Base-by-base conservation (phyloP, 2,113 vertebrate species). In the Engystomops pustulosus region DNA sequence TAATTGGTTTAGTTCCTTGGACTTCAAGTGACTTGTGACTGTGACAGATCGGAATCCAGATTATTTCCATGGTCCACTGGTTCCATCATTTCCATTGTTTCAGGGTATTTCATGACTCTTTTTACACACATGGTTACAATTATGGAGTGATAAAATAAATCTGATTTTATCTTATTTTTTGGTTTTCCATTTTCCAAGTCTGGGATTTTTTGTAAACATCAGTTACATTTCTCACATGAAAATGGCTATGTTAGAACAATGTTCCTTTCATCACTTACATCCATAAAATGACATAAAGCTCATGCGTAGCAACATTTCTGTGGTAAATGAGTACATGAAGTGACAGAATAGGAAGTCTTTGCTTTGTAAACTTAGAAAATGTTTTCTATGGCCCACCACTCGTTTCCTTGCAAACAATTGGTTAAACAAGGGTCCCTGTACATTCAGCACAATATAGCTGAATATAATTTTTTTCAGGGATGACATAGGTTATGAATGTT, bases 131-230 rank as follows among this genome's bases (percentile, higher is more conserved):
- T 70, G 79, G 47, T 53, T 49, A 55, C 45, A 81, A 81, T 81
- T 70, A 71, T 38, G 27, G 45, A 55, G 49, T 7, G 32, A 41
- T 81, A 81, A 81, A 70, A 55, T 41, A 55, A 25, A 41, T 81
- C n/a, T 55, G 67, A 81, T 81, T 53, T 70, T 81, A 71, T 81
- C 65, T 81, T 41, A 23, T 71, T 71, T 58, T 70, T 71, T 34
- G 17, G 32, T 34, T 71, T 23, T 71, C 45, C 79, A 41, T 71
- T 70, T 36, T n/a, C 44, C 11, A 23, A 49, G 45, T 69, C 62
- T 80, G 79, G 62, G 36, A 30, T 53, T 20, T 49, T 81, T 68
- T 69, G 30, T 36, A 81, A 81, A 55, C 79, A 81, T 55, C 38
- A 45, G 14, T 81, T 67, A 15, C 41, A 80, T 80, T 47, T 47